Conservation (phyloP, 2,888 invertebrate species). For the Drosophila fungiperda region DNA sequence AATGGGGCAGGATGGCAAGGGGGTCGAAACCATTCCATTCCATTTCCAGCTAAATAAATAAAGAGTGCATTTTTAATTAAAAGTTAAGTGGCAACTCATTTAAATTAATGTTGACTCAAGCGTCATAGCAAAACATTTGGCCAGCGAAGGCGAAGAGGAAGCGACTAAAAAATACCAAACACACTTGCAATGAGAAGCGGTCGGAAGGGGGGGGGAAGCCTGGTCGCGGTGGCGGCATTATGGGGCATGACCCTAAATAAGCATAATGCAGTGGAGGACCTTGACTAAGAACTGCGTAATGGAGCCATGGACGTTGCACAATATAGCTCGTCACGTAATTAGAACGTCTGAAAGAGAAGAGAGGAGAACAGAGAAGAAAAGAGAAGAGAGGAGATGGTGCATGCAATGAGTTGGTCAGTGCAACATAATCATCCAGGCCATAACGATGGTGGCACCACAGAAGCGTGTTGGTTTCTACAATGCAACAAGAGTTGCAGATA, state of each 20-base stretch:
- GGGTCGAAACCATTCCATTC: conserved; percentile 60
- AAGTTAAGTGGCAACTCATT: conserved; percentile 83
- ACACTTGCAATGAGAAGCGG: neutral
- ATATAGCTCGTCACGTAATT: conserved; percentile 46
- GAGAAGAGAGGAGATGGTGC: neutral
- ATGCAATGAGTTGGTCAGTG: neutral
- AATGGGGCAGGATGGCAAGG: neutral
- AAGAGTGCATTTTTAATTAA: conserved; percentile 83
- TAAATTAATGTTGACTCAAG: conserved; percentile 83
- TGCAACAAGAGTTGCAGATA: neutral
- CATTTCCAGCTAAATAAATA: conserved; percentile 77
- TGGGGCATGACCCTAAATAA: conserved; percentile 50
- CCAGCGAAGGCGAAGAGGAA: conserved; percentile 42
- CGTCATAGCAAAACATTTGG: conserved; percentile 79
- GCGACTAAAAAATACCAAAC: conserved; percentile 25
- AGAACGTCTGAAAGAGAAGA: conserved; percentile 13
- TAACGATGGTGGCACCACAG: neutral
- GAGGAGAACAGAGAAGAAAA: neutral
- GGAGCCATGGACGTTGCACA: conserved; percentile 42
- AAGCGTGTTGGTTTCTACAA: neutral
- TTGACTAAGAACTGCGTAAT: conserved; percentile 49
- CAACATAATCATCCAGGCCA: neutral
- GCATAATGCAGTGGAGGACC: conserved; percentile 64
- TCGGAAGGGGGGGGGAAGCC: neutral
- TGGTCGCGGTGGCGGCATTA: neutral